Conservation (phyloP, 1,140 invertebrate genomes). For the Achroia grisella region DNA sequence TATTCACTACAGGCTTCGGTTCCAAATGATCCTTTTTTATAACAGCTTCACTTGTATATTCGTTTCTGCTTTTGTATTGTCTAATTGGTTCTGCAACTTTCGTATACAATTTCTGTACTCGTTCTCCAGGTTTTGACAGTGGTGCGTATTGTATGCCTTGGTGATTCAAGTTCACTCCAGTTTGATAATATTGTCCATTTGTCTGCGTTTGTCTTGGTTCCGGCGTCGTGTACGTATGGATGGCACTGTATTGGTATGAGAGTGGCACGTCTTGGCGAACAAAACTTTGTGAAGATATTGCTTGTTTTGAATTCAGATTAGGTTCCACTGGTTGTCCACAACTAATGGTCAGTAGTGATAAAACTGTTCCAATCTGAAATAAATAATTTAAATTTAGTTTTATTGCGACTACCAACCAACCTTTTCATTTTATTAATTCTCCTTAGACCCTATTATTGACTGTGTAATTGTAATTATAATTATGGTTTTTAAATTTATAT, state of each 20-base stretch:
- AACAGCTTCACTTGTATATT: not conserved
- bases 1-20: not conserved
- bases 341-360: not conserved
- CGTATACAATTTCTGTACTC: not conserved
- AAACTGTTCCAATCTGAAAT: conserved; percentile 4
- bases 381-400: not conserved
- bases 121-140: not conserved
- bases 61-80: not conserved
- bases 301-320: not conserved
- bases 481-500: not conserved
- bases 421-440: too few relatives aligned
- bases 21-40: not conserved
- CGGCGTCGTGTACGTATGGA: conserved; percentile 6
- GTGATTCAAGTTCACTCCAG: not conserved
- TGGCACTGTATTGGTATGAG: conserved; percentile 9
- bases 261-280: conserved; percentile 11
- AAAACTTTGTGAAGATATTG: conserved; percentile 3
- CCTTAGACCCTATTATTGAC: too few relatives aligned
- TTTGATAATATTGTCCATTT: not conserved
- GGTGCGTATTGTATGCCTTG: conserved; percentile 7
- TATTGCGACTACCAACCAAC: too few relatives aligned
- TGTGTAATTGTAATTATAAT: too few relatives aligned
- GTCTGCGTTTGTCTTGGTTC: not conserved
- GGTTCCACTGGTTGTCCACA: not conserved
- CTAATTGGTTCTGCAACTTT: not conserved